phyloP scores from a whole-genome alignment of 2,797 vertebrate genomes.

The Paramormyrops hopkinsi region DNA sequence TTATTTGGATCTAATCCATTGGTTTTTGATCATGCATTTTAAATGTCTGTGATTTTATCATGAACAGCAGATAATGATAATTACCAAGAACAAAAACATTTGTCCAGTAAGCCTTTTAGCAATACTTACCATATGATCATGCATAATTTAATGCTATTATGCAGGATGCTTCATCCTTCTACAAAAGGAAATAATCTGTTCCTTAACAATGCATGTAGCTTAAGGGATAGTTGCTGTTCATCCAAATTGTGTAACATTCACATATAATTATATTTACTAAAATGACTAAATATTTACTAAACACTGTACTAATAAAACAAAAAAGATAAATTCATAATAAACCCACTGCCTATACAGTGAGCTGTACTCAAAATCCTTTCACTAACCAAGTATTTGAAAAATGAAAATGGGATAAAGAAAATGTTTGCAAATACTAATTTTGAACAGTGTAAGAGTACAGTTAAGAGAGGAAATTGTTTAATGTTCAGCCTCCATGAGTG shows the following conservation, averaged over 20 bases:
- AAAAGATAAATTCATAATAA: background rate
- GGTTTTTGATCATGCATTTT: background rate
- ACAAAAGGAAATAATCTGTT: slow-evolving; percentile 49
- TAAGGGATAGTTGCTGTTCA: background rate
- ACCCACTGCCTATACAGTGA: background rate
- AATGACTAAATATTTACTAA: background rate
- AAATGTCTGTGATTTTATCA: background rate
- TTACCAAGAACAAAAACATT: slow-evolving; percentile 44
- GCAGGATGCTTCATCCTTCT: slow-evolving; percentile 43
- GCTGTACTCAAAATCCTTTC: background rate
- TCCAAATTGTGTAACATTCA: background rate
- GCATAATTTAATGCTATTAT: slow-evolving; percentile 58
- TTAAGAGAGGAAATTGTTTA: background rate
- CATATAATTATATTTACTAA: background rate
- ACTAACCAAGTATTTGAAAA: background rate
- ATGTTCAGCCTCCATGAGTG: background rate
- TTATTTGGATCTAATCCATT: background rate
- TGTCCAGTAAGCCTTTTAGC: slow-evolving; percentile 48
- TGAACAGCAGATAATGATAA: slow-evolving; percentile 9
- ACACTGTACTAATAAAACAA: background rate
- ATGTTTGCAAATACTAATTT: background rate
- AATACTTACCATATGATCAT: slow-evolving; percentile 41
- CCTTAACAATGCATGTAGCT: background rate
- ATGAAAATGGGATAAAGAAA: background rate
- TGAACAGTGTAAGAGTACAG: background rate